Evolutionary conservation across 2,113 vertebrate genomes (phyloP), one percentile per base, ranked within the genome.

Genomic region (Halcyon malimbica): DNA sequence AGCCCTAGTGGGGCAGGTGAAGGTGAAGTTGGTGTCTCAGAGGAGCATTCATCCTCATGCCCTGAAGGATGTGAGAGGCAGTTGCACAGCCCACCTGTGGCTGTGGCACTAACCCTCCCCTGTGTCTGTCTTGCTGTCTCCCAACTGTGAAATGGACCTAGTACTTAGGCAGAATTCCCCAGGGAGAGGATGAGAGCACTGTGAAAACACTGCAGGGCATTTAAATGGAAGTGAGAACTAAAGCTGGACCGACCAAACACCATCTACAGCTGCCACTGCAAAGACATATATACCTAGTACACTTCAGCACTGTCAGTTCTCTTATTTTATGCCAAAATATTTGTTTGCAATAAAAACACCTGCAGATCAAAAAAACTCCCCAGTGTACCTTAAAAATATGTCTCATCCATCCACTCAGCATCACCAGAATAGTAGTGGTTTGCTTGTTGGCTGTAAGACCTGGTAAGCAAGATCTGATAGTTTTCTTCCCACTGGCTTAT

Each of bases 201-300:
- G 6, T 23, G 68, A 56, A 19, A 89, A 39, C 9, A 35, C 48
- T 87, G 46, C 60, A 83, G 54, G 20, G 16, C 0, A 0, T 92
- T 70, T n/a, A 71, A 83, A 25, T 9, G 60, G 28, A 57, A 54
- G 41, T 23, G 46, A 81, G 56, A 82, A 92, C 64, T 19, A 24
- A 24, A 64, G 75, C 78, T 64, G 48, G 26, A 60, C 46, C 28
- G 31, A 62, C 50, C 1, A 2, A 50, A 6, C 56, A 54, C n/a
- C 24, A 31, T 5, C 7, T 46, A 25, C 39, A 0, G 0, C 3
- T 28, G n/a, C 46, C 2, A 0, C 87, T 51, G 37, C 81, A 50
- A 44, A 68, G 67, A 15, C 11, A 3, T 13, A 3, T 4, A 10
- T 9, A 28, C 9, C 11, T 25, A 62, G 41, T 3, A 50, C 19